Conservation (phyloP, 1,140 invertebrate species). For the Acromyrmex charruanus region DNA sequence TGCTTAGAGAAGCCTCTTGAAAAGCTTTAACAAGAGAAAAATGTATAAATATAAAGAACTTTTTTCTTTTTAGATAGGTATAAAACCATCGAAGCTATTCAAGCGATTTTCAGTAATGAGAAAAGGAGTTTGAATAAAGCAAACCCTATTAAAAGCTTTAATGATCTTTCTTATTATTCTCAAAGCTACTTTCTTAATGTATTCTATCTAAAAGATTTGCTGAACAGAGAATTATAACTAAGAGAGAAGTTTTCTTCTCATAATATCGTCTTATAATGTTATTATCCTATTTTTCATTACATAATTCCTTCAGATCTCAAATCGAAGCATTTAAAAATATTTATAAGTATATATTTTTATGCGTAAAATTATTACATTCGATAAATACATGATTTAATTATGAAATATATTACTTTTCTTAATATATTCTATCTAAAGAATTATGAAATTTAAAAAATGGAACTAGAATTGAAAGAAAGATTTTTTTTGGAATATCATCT, state of each 20-base stretch:
- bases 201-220: background rate
- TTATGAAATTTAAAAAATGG: background rate
- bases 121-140: background rate
- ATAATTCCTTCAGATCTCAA: background rate
- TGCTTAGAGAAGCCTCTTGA: background rate
- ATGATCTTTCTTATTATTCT: conserved; percentile 4
- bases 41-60: background rate
- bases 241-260: background rate
- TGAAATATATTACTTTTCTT: background rate
- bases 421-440: background rate
- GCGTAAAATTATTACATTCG: background rate
- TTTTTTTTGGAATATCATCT: background rate
- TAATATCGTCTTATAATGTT: background rate
- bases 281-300: background rate
- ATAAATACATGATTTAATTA: background rate
- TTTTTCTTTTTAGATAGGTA: background rate
- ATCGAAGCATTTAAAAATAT: background rate
- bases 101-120: conserved; percentile 16
- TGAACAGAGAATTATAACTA: background rate
- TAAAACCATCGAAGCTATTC: conserved; percentile 1
- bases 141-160: conserved; percentile 1
- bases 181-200: conserved; percentile 13
- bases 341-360: background rate
- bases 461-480: background rate
- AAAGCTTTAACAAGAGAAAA: background rate